These are phyloP conservation scores for Eudasyphora cyanicolor DNA, from an alignment of 2,888 invertebrate genomes.

Conservation along the genomic window DNA sequence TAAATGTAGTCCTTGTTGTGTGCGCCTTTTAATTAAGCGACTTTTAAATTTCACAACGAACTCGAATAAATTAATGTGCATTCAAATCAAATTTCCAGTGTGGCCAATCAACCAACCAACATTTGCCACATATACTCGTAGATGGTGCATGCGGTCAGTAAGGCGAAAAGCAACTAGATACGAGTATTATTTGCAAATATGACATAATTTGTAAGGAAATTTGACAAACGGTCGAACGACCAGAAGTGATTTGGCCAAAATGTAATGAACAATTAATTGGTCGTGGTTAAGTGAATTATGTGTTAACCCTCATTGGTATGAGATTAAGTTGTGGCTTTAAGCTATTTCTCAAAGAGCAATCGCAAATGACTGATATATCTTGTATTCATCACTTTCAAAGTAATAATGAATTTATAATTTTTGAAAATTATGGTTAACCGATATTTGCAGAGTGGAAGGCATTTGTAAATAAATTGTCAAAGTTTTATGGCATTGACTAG, in stretches of 20 bases:
- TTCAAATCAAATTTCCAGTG: slow-evolving; percentile 12
- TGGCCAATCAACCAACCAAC: no score
- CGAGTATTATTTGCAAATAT: no score
- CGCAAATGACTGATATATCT: neutral
- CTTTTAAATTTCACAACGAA: slow-evolving; percentile 27
- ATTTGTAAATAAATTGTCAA: no score
- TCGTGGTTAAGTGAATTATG: neutral
- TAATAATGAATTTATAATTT: no score
- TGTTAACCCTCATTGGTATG: neutral
- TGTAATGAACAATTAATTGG: slow-evolving; percentile 1
- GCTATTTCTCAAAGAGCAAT: neutral
- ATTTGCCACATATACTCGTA: no score
- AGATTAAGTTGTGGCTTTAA: neutral
- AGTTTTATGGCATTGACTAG: no score
- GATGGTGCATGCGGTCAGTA: neutral
- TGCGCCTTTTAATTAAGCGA: slow-evolving; percentile 36
- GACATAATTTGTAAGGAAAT: no score
- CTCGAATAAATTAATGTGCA: slow-evolving; percentile 17
- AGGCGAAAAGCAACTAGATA: neutral
- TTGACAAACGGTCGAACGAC: slow-evolving; percentile 3
- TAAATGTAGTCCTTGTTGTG: no score
- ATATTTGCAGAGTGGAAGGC: no score
- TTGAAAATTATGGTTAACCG: no score
- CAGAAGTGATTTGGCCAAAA: neutral
- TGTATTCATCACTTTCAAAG: neutral